Evolutionary conservation across 2,888 invertebrate species (phyloP), one percentile per base, ranked within the genome.

Genomic region (Notodonta ziczac): DNA sequence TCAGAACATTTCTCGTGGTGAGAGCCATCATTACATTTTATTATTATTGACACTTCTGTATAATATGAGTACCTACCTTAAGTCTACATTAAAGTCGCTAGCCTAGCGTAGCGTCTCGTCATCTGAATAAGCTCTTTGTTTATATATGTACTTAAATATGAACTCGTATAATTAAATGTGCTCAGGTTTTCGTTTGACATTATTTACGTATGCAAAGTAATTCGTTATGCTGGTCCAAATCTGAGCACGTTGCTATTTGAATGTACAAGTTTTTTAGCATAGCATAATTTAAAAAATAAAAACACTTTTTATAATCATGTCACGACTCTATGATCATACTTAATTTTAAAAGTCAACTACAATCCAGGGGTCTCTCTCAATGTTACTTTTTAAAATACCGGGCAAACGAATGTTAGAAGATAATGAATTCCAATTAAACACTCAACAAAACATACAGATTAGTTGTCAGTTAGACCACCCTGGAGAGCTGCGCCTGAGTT

Each of bases 231-330:
- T 52, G 35, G 16, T 52, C 52, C 35, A 54, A 63, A 60, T 50
- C 55, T 16, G 40, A 51, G 46, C 59, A 66, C 62, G 65, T 48
- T 59, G 59, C 66, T 62, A 61, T 67, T 64, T 63, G 58, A 63
- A 61, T 58, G 64, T 52, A 59, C 9, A 58, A 57, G 59, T 62
- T 74, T 67, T 69, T 59, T 40, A 53, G 14, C 39, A 61, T 65
- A 32, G 12, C 58, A 56, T 61, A 69, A 69, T 63, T 67, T 63
- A 50, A 60, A 63, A 66, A 64, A 62, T 65, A 63, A 62, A 74
- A 54, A 67, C 63, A 58, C 53, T 53, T 54, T 67, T 56, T 60
- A 58, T 61, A 55, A 61, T 52, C 52, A 32, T 63, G 65, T 72
- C 73, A 70, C 73, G 76, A 72, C 63, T 66, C 50, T 51, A 61